Evolutionary conservation across 2,888 invertebrate species (phyloP).

Genomic region (Aplocera efformata): DNA sequence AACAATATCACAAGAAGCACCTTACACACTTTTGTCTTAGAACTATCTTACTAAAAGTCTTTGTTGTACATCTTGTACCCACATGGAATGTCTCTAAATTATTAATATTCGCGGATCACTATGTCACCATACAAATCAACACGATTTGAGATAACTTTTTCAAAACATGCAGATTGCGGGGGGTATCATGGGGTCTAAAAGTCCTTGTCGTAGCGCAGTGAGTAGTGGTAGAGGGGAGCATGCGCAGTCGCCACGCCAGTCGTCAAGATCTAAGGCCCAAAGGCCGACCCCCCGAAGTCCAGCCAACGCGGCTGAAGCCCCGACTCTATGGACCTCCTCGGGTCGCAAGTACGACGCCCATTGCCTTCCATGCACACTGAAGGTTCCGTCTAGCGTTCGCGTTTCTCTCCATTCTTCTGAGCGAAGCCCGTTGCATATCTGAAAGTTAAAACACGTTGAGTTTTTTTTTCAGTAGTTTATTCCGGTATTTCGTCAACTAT

Average conservation of each 20-base stretch:
- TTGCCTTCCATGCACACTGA: conserved; percentile 84
- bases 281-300: conserved; percentile 87
- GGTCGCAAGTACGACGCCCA: conserved; percentile 91
- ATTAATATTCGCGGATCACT: conserved; percentile 13
- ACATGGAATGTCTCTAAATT: conserved; percentile 15
- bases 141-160: no score
- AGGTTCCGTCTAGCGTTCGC: conserved; percentile 86
- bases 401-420: conserved; percentile 76
- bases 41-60: conserved; percentile 1
- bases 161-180: conserved; percentile 37
- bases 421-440: conserved; percentile 83
- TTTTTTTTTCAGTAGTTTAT: no score
- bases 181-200: conserved; percentile 54
- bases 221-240: conserved; percentile 85
- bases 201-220: conserved; percentile 76
- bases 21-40: conserved; percentile 9
- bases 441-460: conserved; percentile 16
- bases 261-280: conserved; percentile 90
- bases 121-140: no score
- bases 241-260: conserved; percentile 85
- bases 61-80: not conserved
- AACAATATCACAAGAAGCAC: conserved; percentile 28
- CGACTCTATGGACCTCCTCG: conserved; percentile 82
- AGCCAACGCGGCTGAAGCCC: conserved; percentile 78
- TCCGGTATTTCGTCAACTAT: no score